Base-by-base conservation (phyloP, 2,113 vertebrate species). In the Sorex fumeus region DNA sequence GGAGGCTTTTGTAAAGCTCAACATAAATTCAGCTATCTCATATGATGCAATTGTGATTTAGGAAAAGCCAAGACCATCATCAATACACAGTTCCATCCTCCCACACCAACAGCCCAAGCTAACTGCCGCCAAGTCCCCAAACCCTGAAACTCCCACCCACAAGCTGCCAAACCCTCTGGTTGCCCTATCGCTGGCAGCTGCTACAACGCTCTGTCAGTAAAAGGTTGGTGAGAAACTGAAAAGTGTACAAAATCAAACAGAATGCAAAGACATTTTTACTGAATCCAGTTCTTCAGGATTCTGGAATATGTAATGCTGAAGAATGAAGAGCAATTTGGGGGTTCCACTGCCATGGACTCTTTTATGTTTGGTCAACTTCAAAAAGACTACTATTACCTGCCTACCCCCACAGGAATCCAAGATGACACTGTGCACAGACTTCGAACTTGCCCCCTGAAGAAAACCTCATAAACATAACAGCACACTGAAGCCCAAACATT, bases 141-240 rank as follows among this genome's bases (percentile, higher is more conserved):
- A 96, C 96, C 96, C 95, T 92, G 94, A 96, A 97, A 97, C 96
- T 97, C 96, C 96, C 96, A 97, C 96, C 96, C 96, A 96, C 96
- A 96, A 97, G 96, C 96, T 97, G 96, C 96, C 96, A 97, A 96
- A 96, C 96, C 96, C 96, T 97, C 96, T 97, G 96, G 95, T 79
- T 96, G 96, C 96, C 96, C 96, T 96, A 95, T 97, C 96, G 71
- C 95, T 96, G 96, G 94, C 96, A 97, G 96, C 94, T 96, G 96
- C 96, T 97, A 90, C 94, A 67, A 96, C 95, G 96, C 96, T 96
- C 96, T 96, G 96, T 97, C 96, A 96, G 95, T 95, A 95, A 96
- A 96, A 96, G 95, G 96, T 95, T 97, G 96, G 95, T 93, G 96
- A 91, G 93, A 95, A 97, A 84, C 95, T 95, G 95, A 97, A 96